These are phyloP conservation scores for Calycopis cecrops DNA, from an alignment of 1,140 invertebrate genomes.

Conservation along the genomic window DNA sequence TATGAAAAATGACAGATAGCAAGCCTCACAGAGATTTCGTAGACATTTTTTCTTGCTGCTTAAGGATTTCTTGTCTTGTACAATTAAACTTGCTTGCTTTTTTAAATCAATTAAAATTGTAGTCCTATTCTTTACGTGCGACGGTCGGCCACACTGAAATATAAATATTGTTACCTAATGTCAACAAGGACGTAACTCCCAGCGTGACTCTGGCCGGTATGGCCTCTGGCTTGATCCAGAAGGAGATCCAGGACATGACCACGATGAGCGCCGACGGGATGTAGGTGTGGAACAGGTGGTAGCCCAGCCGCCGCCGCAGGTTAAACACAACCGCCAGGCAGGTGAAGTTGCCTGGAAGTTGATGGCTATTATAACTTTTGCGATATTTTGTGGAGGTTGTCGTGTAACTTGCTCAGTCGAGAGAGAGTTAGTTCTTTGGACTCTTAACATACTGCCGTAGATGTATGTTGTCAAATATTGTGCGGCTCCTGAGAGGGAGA, in stretches of 20 bases:
- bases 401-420: no score
- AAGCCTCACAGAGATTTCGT: no score
- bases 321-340: slow-evolving; percentile 91
- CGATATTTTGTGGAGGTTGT: no score
- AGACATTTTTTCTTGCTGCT: no score
- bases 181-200: slow-evolving; percentile 89
- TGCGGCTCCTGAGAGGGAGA: no score
- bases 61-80: no score
- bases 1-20: slow-evolving; percentile 34
- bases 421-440: no score
- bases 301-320: slow-evolving; percentile 86
- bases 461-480: no score
- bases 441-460: no score
- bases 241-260: slow-evolving; percentile 95
- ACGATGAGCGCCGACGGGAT: slow-evolving; percentile 93
- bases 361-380: neutral
- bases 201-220: slow-evolving; percentile 88
- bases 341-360: slow-evolving; percentile 86
- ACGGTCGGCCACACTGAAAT: neutral
- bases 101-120: no score
- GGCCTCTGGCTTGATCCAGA: slow-evolving; percentile 94
- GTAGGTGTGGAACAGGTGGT: slow-evolving; percentile 93
- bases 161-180: slow-evolving; percentile 77
- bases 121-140: neutral
- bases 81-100: no score